phyloP scores from a whole-genome alignment of 2,888 invertebrate species.

The Horisme vitalbata region DNA sequence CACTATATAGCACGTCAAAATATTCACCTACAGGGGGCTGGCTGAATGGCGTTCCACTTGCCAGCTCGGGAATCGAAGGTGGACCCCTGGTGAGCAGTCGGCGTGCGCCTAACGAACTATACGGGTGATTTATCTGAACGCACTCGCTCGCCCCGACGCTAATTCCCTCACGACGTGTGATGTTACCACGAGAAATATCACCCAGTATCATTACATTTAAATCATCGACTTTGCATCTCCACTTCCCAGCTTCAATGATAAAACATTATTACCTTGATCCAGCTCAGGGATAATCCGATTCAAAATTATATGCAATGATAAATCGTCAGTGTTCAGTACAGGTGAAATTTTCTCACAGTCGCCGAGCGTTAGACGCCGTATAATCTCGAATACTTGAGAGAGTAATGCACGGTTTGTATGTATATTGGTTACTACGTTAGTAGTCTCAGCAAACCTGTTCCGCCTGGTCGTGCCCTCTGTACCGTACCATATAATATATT shows the following conservation, averaged over 20 bases:
- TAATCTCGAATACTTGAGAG: constrained; percentile 66
- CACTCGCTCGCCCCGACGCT: constrained; percentile 63
- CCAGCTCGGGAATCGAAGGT: constrained; percentile 69
- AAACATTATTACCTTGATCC: constrained; percentile 34
- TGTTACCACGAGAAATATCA: constrained; percentile 61
- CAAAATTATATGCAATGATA: constrained; percentile 41
- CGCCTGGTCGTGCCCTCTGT: constrained; percentile 72
- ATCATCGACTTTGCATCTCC: constrained; percentile 35
- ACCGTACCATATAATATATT: constrained; percentile 62
- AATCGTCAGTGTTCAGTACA: constrained; percentile 56
- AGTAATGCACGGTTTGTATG: constrained; percentile 72
- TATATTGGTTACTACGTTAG: constrained; percentile 79
- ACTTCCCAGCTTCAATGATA: constrained; percentile 30
- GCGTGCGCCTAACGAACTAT: constrained; percentile 77
- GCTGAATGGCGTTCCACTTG: constrained; percentile 70
- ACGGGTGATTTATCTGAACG: constrained; percentile 67
- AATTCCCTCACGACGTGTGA: constrained; percentile 76
- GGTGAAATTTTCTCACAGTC: constrained; percentile 79
- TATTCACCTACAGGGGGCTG: constrained; percentile 74
- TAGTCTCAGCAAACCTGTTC: constrained; percentile 75
- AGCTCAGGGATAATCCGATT: constrained; percentile 38
- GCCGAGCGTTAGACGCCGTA: constrained; percentile 55
- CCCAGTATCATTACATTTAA: constrained; percentile 52
- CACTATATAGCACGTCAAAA: constrained; percentile 73
- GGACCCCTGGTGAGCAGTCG: constrained; percentile 70